Evolutionary conservation across 2,797 vertebrate species (phyloP).

Genomic region (Tachyglossus aculeatus): DNA sequence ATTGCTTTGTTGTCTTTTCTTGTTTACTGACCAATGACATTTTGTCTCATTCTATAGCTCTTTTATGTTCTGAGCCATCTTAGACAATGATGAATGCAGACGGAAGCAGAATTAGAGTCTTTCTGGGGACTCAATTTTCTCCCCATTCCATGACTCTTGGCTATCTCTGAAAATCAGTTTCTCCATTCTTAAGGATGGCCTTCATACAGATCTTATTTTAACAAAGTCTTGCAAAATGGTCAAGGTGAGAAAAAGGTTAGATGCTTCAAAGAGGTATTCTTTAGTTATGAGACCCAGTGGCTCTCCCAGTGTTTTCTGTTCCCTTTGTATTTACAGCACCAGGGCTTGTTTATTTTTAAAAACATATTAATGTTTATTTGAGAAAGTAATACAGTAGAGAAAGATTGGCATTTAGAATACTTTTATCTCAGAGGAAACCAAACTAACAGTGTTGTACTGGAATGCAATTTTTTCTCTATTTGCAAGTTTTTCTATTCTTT

Average conservation of each 20-base stretch:
- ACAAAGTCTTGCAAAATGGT: slow-evolving; percentile 57
- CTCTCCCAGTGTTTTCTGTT: slow-evolving; percentile 40
- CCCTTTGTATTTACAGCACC: neutral
- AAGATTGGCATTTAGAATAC: neutral
- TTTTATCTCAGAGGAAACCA: neutral
- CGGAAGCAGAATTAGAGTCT: slow-evolving; percentile 20
- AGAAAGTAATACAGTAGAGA: neutral
- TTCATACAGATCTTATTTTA: slow-evolving; percentile 48
- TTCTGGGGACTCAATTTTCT: neutral
- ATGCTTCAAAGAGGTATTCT: slow-evolving; percentile 35
- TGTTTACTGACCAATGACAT: slow-evolving; percentile 1
- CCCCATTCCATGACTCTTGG: neutral
- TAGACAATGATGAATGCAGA: neutral
- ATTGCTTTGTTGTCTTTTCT: neutral
- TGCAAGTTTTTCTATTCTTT: slow-evolving; percentile 50
- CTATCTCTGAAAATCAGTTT: slow-evolving; percentile 27
- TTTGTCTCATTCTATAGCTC: neutral
- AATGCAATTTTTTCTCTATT: slow-evolving; percentile 38
- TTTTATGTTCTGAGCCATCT: neutral
- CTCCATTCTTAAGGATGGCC: slow-evolving; percentile 27
- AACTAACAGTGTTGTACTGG: no score
- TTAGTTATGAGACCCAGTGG: slow-evolving; percentile 19
- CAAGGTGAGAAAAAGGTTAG: slow-evolving; percentile 22
- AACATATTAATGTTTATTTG: neutral
- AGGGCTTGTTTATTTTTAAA: no score